These are phyloP conservation scores for Mimachlamys varia DNA, from an alignment of 2,888 invertebrate genomes.

Conservation along the genomic window DNA sequence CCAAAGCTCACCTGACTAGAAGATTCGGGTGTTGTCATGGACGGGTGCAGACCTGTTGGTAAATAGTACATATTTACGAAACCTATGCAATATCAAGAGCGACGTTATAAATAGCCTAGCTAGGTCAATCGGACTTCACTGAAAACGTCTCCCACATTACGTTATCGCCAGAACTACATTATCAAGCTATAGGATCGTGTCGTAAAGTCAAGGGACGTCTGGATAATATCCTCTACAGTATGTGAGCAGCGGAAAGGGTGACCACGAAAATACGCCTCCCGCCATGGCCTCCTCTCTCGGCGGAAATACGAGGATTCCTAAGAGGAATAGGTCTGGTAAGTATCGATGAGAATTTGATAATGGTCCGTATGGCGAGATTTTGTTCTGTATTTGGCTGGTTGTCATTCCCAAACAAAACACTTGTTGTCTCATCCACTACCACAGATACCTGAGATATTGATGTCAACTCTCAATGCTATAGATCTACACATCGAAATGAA, in stretches of 20 bases:
- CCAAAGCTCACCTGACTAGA: neutral
- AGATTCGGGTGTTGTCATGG: neutral
- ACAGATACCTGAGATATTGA: neutral
- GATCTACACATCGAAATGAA: neutral
- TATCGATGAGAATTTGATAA: neutral
- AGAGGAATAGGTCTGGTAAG: constrained; percentile 13
- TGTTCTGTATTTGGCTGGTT: neutral
- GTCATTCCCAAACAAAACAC: too few species aligned
- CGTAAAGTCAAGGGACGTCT: neutral
- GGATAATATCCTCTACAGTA: neutral
- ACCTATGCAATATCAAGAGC: neutral
- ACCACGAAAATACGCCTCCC: neutral
- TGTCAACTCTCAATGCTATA: neutral
- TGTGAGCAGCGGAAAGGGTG: neutral
- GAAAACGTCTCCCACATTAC: neutral
- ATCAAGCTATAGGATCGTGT: too few species aligned
- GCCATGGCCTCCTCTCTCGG: constrained; percentile 7
- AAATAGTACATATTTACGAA: neutral
- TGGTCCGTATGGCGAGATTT: neutral
- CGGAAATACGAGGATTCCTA: neutral
- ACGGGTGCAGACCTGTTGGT: neutral
- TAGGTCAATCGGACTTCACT: neutral
- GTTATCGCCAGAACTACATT: neutral
- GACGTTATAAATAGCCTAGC: neutral
- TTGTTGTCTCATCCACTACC: neutral